A percentile compares a stretch with the other conserved stretches of the same genome.
phyloP scores from a whole-genome alignment of 2,888 invertebrate species.

The Tromatobia lineatoria region DNA sequence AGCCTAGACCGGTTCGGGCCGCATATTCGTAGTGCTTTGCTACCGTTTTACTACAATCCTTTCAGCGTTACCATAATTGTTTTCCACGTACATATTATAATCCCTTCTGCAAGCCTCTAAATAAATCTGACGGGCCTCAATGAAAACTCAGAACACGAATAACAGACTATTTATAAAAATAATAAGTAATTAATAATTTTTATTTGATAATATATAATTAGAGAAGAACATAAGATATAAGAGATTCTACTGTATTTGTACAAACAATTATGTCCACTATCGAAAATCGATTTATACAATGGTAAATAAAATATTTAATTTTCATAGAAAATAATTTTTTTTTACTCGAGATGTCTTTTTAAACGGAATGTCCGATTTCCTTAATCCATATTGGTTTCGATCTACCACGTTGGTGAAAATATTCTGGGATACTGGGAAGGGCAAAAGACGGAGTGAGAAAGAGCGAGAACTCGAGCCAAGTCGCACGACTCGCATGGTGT shows the following conservation, averaged over 20 bases:
- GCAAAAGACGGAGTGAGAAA: conserved; percentile 6
- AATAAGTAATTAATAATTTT: too few relatives aligned
- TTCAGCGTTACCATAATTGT: neutral
- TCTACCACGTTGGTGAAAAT: conserved; percentile 76
- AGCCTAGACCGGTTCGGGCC: conserved; percentile 31
- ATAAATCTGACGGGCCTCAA: neutral
- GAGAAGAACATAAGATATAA: too few relatives aligned
- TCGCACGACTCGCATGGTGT: conserved; percentile 7
- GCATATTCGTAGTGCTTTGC: conserved; percentile 67
- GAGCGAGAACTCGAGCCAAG: conserved; percentile 10
- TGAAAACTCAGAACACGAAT: too few relatives aligned
- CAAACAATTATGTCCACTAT: too few relatives aligned
- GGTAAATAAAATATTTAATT: too few relatives aligned
- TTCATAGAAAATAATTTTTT: neutral
- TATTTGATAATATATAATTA: too few relatives aligned
- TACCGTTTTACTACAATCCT: conserved; percentile 78
- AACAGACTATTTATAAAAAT: too few relatives aligned
- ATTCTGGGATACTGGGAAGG: conserved; percentile 63
- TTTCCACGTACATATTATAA: neutral
- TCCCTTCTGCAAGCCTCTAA: neutral
- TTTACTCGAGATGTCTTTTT: neutral
- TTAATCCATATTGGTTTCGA: conserved; percentile 63
- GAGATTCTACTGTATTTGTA: too few relatives aligned
- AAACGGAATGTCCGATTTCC: conserved; percentile 20
- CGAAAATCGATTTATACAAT: too few relatives aligned